Base-by-base conservation (phyloP, 2,888 invertebrate genomes). In the Metallyticus violacea region DNA sequence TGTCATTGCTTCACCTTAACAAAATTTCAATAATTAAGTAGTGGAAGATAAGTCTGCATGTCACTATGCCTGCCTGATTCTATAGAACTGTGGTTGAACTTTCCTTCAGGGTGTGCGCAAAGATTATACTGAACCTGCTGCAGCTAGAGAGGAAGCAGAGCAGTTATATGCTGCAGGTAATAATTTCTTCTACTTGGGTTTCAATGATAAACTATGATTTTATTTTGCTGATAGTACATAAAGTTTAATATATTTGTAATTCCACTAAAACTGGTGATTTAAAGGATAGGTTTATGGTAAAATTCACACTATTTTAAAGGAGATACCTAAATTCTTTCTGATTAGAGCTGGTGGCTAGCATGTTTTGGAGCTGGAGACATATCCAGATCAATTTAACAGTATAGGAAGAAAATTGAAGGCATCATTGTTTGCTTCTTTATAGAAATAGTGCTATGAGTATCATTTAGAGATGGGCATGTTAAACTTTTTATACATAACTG, bases 91-190 rank as follows among this genome's bases (percentile, higher is more conserved):
- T 86, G 85, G 25, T 81, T 9, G 25, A 7, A 81, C 9, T 28
- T 26, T 83, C 28, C 82, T 30, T 7, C 91, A 93, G 91, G 95
- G 95, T 2, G 94, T 95, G 29, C 93, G 97, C 1, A 94, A 95
- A 89, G 94, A 95, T 89, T 94, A 95, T 89, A 92, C 93, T 79
- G 95, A 97, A 91, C 90, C 92, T 0, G 94, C 91, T 29, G 94
- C 94, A 90, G 97, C 97, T n/a, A 93, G 94, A 28, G 94, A 95
- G 89, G 94, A 95, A 90, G 97, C 97, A 7, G 94, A 95, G 91
- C 93, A 93, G 89, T 92, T 96, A 85, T 94, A 93, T 92, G 93
- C 94, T 90, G 95, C 96, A 3, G 97, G 93, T 90, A 89, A 88
- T 88, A 79, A 79, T 86, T 25, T 79, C 29, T 26, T 86, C 78